Percentiles rank a stretch among this genome's conserved stretches.
Evolutionary conservation across 2,888 invertebrate species (phyloP).

Genomic region (Drosophila infuscata): DNA sequence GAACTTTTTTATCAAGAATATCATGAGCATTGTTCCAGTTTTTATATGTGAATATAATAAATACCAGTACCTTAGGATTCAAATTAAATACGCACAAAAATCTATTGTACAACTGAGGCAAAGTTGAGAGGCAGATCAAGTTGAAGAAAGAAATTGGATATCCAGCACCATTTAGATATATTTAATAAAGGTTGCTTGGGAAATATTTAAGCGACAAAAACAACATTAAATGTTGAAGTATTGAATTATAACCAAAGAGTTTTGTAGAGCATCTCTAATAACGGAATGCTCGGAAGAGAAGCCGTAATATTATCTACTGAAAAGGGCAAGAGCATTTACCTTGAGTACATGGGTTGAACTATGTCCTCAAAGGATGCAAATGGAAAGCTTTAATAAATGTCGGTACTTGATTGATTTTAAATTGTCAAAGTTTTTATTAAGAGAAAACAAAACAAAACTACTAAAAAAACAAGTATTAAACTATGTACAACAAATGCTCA

Average conservation of each 20-base stretch:
- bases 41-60: conserved; percentile 55
- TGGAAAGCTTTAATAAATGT: conserved; percentile 71
- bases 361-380: conserved; percentile 51
- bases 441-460: conserved; percentile 2
- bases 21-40: conserved; percentile 70
- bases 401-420: conserved; percentile 61
- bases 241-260: conserved; percentile 29
- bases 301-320: conserved; percentile 23
- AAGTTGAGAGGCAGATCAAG: conserved; percentile 23
- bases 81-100: conserved; percentile 72
- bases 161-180: conserved; percentile 32
- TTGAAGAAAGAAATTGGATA: conserved; percentile 29
- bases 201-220: conserved; percentile 10
- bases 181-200: conserved; percentile 36
- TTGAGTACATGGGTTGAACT: conserved; percentile 41
- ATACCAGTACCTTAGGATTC: conserved; percentile 64
- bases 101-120: conserved; percentile 53
- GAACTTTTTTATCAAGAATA: conserved; percentile 60
- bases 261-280: conserved; percentile 26
- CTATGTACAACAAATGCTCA: conserved; percentile 57
- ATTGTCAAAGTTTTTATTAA: conserved; percentile 56
- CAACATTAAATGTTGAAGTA: conserved; percentile 54
- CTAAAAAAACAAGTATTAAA: conserved; percentile 51
- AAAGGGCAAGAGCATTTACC: conserved; percentile 38
- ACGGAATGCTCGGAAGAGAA: conserved; percentile 21